Conservation (phyloP, 2,797 vertebrate genomes). For the Hippopotamyrus pictus region DNA sequence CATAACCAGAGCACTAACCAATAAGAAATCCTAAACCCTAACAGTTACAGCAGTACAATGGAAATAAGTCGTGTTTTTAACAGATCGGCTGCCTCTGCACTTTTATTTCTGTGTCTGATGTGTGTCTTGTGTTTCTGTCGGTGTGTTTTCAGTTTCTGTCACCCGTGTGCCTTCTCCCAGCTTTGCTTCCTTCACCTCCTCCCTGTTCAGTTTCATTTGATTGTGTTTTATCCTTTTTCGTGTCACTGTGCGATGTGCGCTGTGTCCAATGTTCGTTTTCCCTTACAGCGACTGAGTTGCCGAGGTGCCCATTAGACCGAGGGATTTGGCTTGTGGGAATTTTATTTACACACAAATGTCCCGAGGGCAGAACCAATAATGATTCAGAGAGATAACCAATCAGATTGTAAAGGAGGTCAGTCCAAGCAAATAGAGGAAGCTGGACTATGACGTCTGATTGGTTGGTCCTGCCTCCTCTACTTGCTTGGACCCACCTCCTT, state of each 20-base stretch:
- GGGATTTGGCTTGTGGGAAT: not conserved
- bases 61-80: slow-evolving; percentile 21
- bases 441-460: not conserved
- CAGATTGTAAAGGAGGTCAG: not conserved
- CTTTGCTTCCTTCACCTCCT: too few species aligned
- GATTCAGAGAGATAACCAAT: not conserved
- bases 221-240: slow-evolving; percentile 13
- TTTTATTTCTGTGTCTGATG: not conserved
- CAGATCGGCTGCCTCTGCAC: slow-evolving; percentile 15
- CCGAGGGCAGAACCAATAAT: not conserved
- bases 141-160: slow-evolving; percentile 21
- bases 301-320: slow-evolving; percentile 23
- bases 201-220: slow-evolving; percentile 14
- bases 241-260: slow-evolving; percentile 37
- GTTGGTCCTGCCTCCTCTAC: not conserved
- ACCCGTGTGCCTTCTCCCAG: slow-evolving; percentile 29
- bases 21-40: slow-evolving; percentile 36
- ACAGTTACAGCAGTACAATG: slow-evolving; percentile 31
- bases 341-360: not conserved
- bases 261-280: slow-evolving; percentile 4
- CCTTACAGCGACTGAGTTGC: slow-evolving; percentile 33
- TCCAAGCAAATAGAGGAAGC: not conserved
- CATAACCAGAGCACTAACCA: slow-evolving; percentile 23
- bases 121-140: not conserved
- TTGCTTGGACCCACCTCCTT: not conserved